Evolutionary conservation across 2,797 vertebrate genomes (phyloP).

Genomic region (Carduelis carduelis): DNA sequence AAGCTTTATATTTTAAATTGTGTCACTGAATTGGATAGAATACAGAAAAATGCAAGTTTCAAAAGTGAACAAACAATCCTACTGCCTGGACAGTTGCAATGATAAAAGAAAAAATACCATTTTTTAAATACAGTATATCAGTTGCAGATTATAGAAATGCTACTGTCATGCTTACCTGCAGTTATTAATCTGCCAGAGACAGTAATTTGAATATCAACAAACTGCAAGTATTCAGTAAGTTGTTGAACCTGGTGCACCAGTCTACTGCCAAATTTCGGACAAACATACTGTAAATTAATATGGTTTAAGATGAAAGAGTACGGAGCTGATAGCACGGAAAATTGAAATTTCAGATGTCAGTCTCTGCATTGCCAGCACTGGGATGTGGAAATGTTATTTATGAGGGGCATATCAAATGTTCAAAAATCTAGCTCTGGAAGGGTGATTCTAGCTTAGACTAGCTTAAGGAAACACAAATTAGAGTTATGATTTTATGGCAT

Average conservation of each 20-base stretch:
- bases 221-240: background rate
- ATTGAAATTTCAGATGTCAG: background rate
- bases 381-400: background rate
- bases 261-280: background rate
- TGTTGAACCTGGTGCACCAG: background rate
- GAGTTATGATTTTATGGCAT: background rate
- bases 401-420: background rate
- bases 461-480: background rate
- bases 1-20: background rate
- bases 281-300: background rate
- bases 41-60: background rate
- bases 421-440: background rate
- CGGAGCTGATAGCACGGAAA: background rate
- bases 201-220: background rate
- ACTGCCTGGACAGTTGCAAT: background rate
- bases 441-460: background rate
- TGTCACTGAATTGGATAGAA: background rate
- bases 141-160: background rate
- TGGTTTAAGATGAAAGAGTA: background rate
- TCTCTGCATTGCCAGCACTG: background rate
- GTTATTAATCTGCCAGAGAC: background rate
- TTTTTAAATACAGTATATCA: background rate
- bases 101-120: background rate
- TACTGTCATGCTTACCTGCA: background rate
- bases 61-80: background rate